phyloP scores from a whole-genome alignment of 1,140 invertebrate genomes.

The Drosophila trapezifrons region DNA sequence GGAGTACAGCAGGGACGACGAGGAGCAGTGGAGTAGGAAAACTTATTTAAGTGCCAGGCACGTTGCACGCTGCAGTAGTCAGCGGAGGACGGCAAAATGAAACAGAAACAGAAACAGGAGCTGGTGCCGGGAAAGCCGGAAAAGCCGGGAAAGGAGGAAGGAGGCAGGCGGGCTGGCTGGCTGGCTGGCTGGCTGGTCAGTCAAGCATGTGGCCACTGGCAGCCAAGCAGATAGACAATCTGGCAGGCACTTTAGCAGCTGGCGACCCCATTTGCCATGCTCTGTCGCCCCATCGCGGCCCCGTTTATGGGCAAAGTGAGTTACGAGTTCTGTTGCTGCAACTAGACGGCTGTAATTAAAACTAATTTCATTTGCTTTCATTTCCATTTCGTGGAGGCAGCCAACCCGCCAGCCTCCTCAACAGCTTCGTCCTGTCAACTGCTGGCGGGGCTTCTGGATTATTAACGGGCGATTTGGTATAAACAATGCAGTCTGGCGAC shows the following conservation, averaged over 20 bases:
- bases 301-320: slow-evolving; percentile 75
- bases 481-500: slow-evolving; percentile 58
- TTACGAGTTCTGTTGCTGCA: slow-evolving; percentile 75
- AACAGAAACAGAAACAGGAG: slow-evolving; percentile 33
- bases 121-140: slow-evolving; percentile 2
- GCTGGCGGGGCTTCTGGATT: slow-evolving; percentile 35
- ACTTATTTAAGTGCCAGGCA: slow-evolving; percentile 81
- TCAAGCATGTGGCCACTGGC: slow-evolving; percentile 41
- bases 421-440: slow-evolving; percentile 12
- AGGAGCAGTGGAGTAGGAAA: slow-evolving; percentile 56
- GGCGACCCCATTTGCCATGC: slow-evolving; percentile 69
- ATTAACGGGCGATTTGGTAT: slow-evolving; percentile 66
- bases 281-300: slow-evolving; percentile 43
- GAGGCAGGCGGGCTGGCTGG: not conserved
- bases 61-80: slow-evolving; percentile 75
- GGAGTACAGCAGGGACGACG: not conserved
- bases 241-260: slow-evolving; percentile 66
- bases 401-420: not conserved
- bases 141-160: not conserved
- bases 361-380: slow-evolving; percentile 80
- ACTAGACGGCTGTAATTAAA: slow-evolving; percentile 80
- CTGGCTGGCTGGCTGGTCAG: slow-evolving; percentile 28
- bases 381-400: slow-evolving; percentile 39
- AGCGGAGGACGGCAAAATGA: slow-evolving; percentile 40
- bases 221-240: slow-evolving; percentile 57